Evolutionary conservation across 1,140 invertebrate species (phyloP).

Genomic region (Plutomurus gul): DNA sequence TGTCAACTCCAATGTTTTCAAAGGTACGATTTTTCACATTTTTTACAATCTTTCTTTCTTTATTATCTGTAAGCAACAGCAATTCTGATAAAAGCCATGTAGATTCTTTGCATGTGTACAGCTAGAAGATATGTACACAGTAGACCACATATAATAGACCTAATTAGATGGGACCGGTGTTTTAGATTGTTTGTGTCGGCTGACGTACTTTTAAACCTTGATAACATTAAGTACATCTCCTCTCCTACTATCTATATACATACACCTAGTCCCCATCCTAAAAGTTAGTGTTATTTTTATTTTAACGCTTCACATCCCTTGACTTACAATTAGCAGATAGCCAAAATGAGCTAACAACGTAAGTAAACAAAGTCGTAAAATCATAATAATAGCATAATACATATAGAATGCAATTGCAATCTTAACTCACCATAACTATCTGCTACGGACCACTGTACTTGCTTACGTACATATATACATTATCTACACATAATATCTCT

Average conservation of each 20-base stretch:
- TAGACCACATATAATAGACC: too few species aligned
- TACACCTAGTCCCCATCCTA: neutral
- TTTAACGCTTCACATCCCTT: constrained; percentile 27
- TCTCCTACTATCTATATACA: neutral
- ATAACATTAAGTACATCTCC: neutral
- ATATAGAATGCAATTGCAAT: neutral
- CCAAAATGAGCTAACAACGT: neutral
- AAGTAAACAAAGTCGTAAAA: constrained; percentile 27
- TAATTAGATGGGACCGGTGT: constrained; percentile 9
- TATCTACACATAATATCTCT: neutral
- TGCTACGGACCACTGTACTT: neutral
- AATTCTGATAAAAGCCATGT: neutral
- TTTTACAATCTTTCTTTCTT: neutral
- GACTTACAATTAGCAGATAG: neutral
- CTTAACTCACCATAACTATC: neutral
- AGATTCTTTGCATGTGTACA: neutral
- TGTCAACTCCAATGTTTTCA: constrained; percentile 49
- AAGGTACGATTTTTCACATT: constrained; percentile 31
- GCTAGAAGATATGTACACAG: neutral
- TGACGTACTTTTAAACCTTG: constrained; percentile 27
- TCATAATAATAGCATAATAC: neutral
- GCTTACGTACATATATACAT: neutral
- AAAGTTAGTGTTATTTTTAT: neutral
- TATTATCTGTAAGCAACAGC: neutral
- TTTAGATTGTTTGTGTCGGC: constrained; percentile 3